These are phyloP conservation scores for Aporophyla lueneburgensis DNA, from an alignment of 2,888 invertebrate species.

Conservation along the genomic window DNA sequence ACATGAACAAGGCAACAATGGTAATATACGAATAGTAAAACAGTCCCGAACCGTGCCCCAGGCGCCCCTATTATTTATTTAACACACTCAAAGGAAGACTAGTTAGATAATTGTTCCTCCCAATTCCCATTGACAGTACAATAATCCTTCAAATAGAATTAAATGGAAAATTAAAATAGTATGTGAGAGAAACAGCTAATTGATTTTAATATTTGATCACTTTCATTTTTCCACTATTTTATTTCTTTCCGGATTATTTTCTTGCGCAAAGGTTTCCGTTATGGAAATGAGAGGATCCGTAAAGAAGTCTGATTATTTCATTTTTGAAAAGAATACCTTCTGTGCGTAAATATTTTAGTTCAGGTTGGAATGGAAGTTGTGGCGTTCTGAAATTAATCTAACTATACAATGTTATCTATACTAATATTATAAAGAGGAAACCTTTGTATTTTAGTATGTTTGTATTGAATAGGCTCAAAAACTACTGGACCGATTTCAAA, in stretches of 20 bases:
- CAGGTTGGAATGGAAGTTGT: not conserved
- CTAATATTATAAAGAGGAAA: too few species aligned
- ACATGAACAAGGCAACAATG: constrained; percentile 43
- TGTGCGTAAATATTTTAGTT: not conserved
- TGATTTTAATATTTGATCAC: constrained; percentile 63
- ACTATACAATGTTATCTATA: not conserved
- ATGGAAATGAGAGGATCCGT: not conserved
- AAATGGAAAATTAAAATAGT: constrained; percentile 51
- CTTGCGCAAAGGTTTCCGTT: not conserved
- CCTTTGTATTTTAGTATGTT: too few species aligned
- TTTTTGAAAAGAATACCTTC: not conserved
- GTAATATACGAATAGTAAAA: constrained; percentile 76
- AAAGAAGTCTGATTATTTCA: not conserved
- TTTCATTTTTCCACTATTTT: constrained; percentile 2
- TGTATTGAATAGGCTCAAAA: too few species aligned
- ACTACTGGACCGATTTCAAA: too few species aligned
- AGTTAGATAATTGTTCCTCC: constrained; percentile 86
- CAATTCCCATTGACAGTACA: constrained; percentile 71
- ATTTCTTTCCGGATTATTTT: not conserved
- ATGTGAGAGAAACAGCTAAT: constrained; percentile 38
- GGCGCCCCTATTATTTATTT: constrained; percentile 86
- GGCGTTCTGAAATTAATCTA: not conserved
- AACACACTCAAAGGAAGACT: constrained; percentile 83
- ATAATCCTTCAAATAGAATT: constrained; percentile 55
- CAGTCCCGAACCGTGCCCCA: constrained; percentile 72